Evolutionary conservation across 2,797 vertebrate genomes (phyloP).

Genomic region (Gymnothorax javanicus): DNA sequence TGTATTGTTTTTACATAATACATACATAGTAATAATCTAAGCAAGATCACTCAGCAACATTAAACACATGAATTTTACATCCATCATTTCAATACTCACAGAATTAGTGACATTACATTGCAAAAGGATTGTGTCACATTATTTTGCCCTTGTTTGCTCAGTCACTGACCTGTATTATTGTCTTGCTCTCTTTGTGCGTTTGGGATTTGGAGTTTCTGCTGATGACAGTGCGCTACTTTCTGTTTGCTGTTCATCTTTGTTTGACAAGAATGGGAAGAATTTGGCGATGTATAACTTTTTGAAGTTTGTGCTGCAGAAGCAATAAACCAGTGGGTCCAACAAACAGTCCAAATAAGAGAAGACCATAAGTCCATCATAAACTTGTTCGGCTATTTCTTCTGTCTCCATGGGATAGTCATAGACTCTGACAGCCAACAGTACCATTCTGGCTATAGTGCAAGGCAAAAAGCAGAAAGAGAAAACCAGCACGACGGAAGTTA

Average conservation of each 20-base stretch:
- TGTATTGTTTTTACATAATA: background rate
- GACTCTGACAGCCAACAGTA: constrained; percentile 48
- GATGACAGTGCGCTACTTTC: constrained; percentile 40
- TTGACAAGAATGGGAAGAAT: constrained; percentile 62
- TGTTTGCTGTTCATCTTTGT: accelerated
- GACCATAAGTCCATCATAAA: constrained; percentile 71
- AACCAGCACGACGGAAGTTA: constrained; percentile 59
- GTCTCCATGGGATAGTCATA: accelerated
- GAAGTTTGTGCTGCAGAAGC: constrained; percentile 75
- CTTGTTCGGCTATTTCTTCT: constrained; percentile 43
- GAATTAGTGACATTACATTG: constrained; percentile 4
- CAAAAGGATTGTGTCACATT: background rate
- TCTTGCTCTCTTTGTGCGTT: constrained; percentile 15
- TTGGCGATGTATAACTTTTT: constrained; percentile 64
- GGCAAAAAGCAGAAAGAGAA: constrained; percentile 71
- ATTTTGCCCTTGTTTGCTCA: background rate
- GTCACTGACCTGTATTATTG: background rate
- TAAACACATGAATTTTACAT: constrained; percentile 13
- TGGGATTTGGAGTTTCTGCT: accelerated
- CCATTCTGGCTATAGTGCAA: constrained; percentile 58
- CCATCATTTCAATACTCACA: background rate
- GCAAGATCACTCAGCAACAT: background rate
- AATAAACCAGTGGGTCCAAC: constrained; percentile 73
- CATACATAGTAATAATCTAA: background rate
- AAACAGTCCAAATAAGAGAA: constrained; percentile 74